Evolutionary conservation across 2,888 invertebrate species (phyloP).

Genomic region (Saturnia pavonia): DNA sequence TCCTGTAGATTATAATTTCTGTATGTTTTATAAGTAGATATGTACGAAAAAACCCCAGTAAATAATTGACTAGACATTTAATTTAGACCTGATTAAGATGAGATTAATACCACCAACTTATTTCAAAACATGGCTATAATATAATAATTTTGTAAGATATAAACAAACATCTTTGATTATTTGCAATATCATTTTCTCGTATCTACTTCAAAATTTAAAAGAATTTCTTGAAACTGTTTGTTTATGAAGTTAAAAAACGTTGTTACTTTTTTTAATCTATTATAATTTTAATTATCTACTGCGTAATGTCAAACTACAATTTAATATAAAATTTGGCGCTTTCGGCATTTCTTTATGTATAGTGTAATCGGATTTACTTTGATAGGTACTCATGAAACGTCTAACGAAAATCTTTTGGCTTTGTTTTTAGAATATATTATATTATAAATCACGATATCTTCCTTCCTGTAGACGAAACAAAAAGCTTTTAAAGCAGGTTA

Average conservation of each 20-base stretch:
- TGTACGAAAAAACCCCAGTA: too few relatives aligned
- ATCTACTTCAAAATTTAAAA: neutral
- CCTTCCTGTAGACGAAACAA: neutral
- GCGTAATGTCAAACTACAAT: neutral
- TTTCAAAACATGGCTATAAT: neutral
- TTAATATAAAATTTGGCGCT: neutral
- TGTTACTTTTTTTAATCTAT: neutral
- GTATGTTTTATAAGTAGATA: neutral
- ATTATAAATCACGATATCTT: constrained; percentile 5
- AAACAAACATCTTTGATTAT: neutral
- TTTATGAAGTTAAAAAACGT: neutral
- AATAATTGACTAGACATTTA: neutral
- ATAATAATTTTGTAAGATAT: neutral
- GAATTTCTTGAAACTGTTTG: neutral
- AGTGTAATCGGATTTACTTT: neutral
- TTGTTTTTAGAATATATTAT: neutral
- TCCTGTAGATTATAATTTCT: neutral
- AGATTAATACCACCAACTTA: neutral
- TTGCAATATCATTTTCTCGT: neutral
- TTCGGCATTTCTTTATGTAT: neutral
- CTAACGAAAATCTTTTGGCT: neutral
- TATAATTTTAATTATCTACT: neutral
- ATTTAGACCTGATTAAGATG: neutral
- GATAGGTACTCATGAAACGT: neutral
- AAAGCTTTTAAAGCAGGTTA: neutral